Evolutionary conservation across 2,113 vertebrate species (phyloP), one percentile per base, ranked within the genome.

Genomic region (Puntigrus tetrazona): DNA sequence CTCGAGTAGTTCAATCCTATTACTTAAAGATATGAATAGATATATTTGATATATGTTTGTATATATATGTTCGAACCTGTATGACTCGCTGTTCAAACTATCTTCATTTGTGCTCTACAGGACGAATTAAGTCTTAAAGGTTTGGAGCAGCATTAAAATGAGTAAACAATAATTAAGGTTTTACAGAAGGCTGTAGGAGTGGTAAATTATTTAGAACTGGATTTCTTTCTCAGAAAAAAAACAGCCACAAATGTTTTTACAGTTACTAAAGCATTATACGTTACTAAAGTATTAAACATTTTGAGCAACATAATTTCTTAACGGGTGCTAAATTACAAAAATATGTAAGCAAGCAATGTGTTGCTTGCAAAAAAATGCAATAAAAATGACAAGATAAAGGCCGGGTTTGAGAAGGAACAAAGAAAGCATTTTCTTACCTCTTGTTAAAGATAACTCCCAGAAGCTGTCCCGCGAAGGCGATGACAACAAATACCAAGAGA

Each of bases 361-460:
- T n/a, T n/a, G n/a, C n/a, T 20, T 59, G 38, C 5, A 41, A 11
- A 59, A 8, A 27, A 59, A 27, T 61, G 10, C 11, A 1, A 11
- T 29, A 61, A 52, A 61, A 25, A 14, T 27, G 14, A 29, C 11
- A 61, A 61, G 11, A 61, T 1, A 10, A 41, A 11, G 34, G 7
- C 0, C 11, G 9, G 4, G 22, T n/a, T 1, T 38, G 7, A 38
- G 7, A 69, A 22, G 22, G 22, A 59, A 61, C 52, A 70, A 75
- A 16, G 16, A 13, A 3, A 47, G 18, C 52, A n/a, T 63, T 14
- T 50, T 55, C 77, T 81, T 16, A 87, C 94, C 93, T 94, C 86
- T 93, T 95, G 89, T 92, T 94, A 88, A 94, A 94, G 88, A 95
- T 93, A 88, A 94, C 88, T 11, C 93, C 94, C 52, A 95, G 88